Percentiles rank a stretch among this genome's conserved stretches.
Evolutionary conservation across 2,888 invertebrate genomes (phyloP).

Genomic region (Eurois occulta): DNA sequence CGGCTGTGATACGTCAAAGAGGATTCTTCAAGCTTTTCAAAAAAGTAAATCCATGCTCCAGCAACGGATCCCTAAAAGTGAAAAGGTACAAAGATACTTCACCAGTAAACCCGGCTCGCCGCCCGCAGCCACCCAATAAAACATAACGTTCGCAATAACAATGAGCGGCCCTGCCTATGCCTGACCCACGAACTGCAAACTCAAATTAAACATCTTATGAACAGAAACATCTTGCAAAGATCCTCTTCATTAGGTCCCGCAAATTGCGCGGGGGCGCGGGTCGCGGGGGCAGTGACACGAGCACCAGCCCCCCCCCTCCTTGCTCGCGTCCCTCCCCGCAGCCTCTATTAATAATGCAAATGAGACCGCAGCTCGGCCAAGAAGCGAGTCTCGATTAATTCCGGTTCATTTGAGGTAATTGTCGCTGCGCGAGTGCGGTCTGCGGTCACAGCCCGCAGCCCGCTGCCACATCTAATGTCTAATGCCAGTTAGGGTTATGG

Average conservation of each 20-base stretch:
- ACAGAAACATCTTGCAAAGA: constrained; percentile 89
- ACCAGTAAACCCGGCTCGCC: constrained; percentile 32
- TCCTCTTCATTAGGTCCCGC: constrained; percentile 90
- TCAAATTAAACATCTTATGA: constrained; percentile 90
- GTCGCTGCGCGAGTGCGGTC: constrained; percentile 86
- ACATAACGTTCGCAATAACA: constrained; percentile 85
- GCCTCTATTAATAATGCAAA: constrained; percentile 91
- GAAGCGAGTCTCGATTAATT: constrained; percentile 90
- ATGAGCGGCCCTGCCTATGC: constrained; percentile 78
- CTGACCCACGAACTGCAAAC: constrained; percentile 88
- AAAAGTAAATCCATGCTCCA: neutral
- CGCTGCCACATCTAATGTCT: constrained; percentile 67
- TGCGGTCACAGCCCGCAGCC: constrained; percentile 76
- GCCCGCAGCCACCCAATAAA: constrained; percentile 71
- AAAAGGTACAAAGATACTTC: constrained; percentile 52
- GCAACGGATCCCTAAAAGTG: constrained; percentile 35
- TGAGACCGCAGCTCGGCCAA: constrained; percentile 90
- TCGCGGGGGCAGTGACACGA: constrained; percentile 85
- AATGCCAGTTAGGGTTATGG: constrained; percentile 65
- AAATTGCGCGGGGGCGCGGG: constrained; percentile 81
- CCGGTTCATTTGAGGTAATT: constrained; percentile 91
- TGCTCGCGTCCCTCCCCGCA: constrained; percentile 75
- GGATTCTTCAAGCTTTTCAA: neutral
- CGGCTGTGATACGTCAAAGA: neutral
- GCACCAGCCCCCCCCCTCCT: constrained; percentile 60